Base-by-base conservation (phyloP, 2,888 invertebrate genomes). In the Meghimatium bilineatum region DNA sequence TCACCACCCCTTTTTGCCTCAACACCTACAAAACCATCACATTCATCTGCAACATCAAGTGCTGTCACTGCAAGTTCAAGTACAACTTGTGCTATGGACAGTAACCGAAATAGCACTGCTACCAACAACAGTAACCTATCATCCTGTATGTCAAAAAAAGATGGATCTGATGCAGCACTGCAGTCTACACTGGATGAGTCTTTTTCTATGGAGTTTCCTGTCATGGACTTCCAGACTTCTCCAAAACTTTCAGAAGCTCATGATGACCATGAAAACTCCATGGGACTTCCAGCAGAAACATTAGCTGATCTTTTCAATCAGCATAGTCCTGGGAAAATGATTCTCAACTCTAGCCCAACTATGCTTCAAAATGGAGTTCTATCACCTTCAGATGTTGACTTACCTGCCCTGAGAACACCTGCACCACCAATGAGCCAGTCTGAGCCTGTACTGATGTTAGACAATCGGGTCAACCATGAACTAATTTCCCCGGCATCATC, bases 371-470 rank as follows among this genome's bases (percentile, higher is more conserved):
- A 84, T 71, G 76, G 76, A 29, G 84, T 80, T 17, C 66, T 84
- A 32, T 84, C 85, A 10, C 83, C 85, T 44, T 85, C 77, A 49
- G 85, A 85, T 77, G 85, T 82, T 77, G 85, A 77, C 20, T 66
- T 83, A 44, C 85, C 79, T 20, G 85, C 84, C 1, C 44, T 84
- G 69, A 66, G 84, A 67, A 84, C 84, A 14, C 84, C 84, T 10
- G 84, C 84, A 10, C 80, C 79, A 29, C 85, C 79, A 0, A 74
- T 78, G 78, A 78, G 38, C 26, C 77, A 82, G 1, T 52, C 38
- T 0, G 82, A 82, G 38, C 49, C 66, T n/a, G 69, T 67, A 23
- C 38, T 82, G 20, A 78, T 83, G 77, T 10, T 83, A 63, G 83
- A 83, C 32, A 83, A 26, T 26, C 76, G 38, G 8, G 44, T 17